Evolutionary conservation across 2,113 vertebrate species (phyloP), one percentile per base, ranked within the genome.

Genomic region (Ciconia maguari): DNA sequence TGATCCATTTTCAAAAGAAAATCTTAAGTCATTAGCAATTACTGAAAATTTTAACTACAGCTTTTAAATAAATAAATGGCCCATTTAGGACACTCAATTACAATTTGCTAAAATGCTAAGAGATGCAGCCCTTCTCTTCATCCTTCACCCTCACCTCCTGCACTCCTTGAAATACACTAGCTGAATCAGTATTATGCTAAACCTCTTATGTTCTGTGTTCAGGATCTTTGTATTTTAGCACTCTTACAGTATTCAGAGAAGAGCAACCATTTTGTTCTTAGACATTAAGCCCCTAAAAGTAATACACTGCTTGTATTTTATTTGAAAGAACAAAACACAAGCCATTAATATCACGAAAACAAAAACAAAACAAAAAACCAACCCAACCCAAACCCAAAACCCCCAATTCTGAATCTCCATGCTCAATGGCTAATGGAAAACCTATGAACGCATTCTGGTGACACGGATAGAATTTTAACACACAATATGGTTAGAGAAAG

Each of bases 381-480:
- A 32, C 2, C 3, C 75, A 52, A 62, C 3, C 19, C 16, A 51
- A 52, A 29, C 8, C 15, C 34, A 34, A 4, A 1, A 0, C 15
- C 5, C 5, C 3, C 2, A 34, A 2, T 52, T 90, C 44, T n/a
- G 41, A 57, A 70, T 75, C 49, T 86, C 22, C 17, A 10, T 3
- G 30, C 17, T 83, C 6, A 9, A 22, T 38, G 30, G 30, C 26
- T 76, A 64, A 30, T 7, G 7, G n/a, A 72, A 92, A 80, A 44
- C 16, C 11, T 58, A 3, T 30, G 30, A 70, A 61, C 2, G n/a
- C 5, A 16, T 29, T 61, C 55, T 46, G 32, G 18, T 60, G 38
- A 36, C 16, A 79, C 46, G 30, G 7, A 36, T 0, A 65, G 30
- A 70, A 75, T 55, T 93, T 54, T 74, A 72, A 65, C 25, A n/a